These are phyloP conservation scores for Sakesphorus luctuosus DNA, from an alignment of 2,113 vertebrate genomes.

Conservation along the genomic window DNA sequence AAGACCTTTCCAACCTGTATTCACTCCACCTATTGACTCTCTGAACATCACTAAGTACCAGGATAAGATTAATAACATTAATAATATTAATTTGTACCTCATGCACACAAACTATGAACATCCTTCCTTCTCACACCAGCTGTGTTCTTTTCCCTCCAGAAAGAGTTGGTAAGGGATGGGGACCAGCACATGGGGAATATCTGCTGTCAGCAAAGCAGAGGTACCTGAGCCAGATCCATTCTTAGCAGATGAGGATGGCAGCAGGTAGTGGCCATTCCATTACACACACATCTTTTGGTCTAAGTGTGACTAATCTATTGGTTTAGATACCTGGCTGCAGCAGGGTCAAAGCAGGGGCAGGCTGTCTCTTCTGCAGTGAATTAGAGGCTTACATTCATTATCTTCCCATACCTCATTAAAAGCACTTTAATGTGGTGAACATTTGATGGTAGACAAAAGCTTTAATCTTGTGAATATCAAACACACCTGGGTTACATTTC, in stretches of 20 bases:
- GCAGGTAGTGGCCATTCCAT: neutral
- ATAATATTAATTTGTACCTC: neutral
- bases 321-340: constrained; percentile 76
- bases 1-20: neutral
- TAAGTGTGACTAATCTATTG: constrained; percentile 67
- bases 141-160: neutral
- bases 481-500: constrained; percentile 82
- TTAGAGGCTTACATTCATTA: constrained; percentile 79
- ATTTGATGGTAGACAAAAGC: constrained; percentile 76
- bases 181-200: neutral
- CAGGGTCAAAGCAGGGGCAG: constrained; percentile 70
- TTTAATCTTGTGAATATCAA: constrained; percentile 81
- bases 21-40: neutral
- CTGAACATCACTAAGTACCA: neutral
- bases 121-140: neutral
- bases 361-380: constrained; percentile 71
- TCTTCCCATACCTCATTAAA: constrained; percentile 79
- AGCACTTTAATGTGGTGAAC: constrained; percentile 77
- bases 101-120: neutral
- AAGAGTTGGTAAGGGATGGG: neutral
- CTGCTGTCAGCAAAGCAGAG: neutral
- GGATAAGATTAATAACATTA: neutral
- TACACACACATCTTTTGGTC: neutral
- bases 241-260: neutral
- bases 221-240: neutral